These are phyloP conservation scores for Holothuria leucospilota DNA, from an alignment of 53 echinoderm and acorn worm species.

Conservation along the genomic window DNA sequence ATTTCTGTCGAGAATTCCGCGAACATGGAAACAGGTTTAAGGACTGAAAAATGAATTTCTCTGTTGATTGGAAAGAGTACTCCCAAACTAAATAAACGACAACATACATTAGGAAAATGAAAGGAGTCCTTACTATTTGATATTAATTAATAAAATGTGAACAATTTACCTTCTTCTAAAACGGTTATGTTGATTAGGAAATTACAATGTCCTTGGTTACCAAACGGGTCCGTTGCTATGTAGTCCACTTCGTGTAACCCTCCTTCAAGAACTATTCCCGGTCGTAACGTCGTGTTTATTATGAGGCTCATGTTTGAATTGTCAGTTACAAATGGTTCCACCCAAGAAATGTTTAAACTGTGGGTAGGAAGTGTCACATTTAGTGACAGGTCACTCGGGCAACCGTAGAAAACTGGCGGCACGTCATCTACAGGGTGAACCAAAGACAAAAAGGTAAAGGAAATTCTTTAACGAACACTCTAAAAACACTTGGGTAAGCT, in stretches of 20 bases:
- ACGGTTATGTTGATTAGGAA: constrained; percentile 64
- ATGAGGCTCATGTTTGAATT: constrained; percentile 29
- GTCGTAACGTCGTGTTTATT: constrained; percentile 38
- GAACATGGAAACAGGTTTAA: no score
- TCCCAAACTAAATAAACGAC: no score
- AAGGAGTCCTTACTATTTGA: no score
- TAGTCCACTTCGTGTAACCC: constrained; percentile 59
- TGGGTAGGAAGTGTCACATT: constrained; percentile 42
- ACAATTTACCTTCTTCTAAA: no score
- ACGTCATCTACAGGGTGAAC: neutral
- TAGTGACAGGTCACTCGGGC: constrained; percentile 54
- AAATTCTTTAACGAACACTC: no score
- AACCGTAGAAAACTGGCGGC: constrained; percentile 55
- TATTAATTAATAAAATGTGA: no score
- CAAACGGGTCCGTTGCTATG: constrained; percentile 61
- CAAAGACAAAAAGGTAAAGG: no score
- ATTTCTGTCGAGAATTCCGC: no score
- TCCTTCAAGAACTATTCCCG: constrained; percentile 55
- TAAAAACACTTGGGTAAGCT: no score
- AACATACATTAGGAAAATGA: no score
- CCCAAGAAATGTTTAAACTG: constrained; percentile 59
- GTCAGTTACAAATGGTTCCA: constrained; percentile 67
- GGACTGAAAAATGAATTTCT: no score
- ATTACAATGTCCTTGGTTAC: constrained; percentile 58
- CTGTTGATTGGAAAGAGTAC: no score